A percentile compares a stretch with the other conserved stretches of the same genome.
These are phyloP conservation scores for Stylophora pistillata DNA, from an alignment of 64 coral and sea anemone genomes.

Conservation along the genomic window DNA sequence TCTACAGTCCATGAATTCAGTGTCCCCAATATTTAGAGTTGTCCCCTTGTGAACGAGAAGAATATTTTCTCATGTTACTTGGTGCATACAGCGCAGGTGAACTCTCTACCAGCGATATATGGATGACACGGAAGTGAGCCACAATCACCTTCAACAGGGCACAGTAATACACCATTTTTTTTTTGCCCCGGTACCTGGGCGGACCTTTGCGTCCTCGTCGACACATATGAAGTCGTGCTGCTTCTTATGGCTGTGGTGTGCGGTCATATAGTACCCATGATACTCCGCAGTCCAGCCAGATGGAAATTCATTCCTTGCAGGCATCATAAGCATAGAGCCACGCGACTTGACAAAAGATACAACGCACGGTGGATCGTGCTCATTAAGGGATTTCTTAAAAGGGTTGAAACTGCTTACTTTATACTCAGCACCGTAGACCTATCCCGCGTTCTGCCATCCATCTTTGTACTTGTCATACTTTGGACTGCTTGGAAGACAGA, in stretches of 20 bases:
- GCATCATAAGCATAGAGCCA: constrained; percentile 38
- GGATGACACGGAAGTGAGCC: constrained; percentile 7
- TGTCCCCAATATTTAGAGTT: not conserved
- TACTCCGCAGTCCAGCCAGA: constrained; percentile 24
- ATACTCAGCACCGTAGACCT: constrained; percentile 47
- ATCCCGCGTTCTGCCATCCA: not conserved
- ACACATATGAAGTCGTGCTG: constrained; percentile 37
- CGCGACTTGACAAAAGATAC: constrained; percentile 41
- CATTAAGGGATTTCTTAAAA: constrained; percentile 11
- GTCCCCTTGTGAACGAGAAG: not conserved
- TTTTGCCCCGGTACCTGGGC: not conserved
- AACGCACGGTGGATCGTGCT: constrained; percentile 24
- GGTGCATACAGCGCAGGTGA: constrained; percentile 45
- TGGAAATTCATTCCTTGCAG: constrained; percentile 40
- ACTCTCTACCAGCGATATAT: constrained; percentile 6
- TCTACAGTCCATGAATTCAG: not conserved
- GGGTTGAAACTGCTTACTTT: not conserved
- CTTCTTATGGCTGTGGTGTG: not conserved
- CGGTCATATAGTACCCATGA: constrained; percentile 51
- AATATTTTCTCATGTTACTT: not conserved
- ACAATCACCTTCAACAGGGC: constrained; percentile 5
- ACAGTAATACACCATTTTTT: constrained; percentile 32
- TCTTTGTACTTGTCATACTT: constrained; percentile 20
- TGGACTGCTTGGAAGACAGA: constrained; percentile 49
- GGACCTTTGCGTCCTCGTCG: constrained; percentile 18